Evolutionary conservation across 2,888 invertebrate genomes (phyloP), one percentile per base, ranked within the genome.

Genomic region (Troides aeacus): DNA sequence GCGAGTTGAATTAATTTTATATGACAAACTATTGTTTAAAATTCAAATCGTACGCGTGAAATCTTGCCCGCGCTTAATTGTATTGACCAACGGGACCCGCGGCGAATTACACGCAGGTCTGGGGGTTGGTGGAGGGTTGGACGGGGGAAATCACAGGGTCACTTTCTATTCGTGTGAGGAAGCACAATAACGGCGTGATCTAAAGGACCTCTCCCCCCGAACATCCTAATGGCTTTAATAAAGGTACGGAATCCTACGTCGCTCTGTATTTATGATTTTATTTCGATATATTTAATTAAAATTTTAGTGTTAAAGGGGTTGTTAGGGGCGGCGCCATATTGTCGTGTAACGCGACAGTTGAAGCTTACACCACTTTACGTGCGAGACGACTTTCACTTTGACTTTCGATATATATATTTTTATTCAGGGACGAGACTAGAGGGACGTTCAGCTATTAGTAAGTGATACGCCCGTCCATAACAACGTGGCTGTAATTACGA

Each of bases 1-100:
- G 78, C 77, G 78, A 82, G 86, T 89, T 83, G 88, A 90, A 92
- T 90, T 89, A 88, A 90, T 90, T 92, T 90, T 88, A 89, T 89
- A 88, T 89, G 90, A 90, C 91, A 90, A 92, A 92, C 92, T 92
- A 92, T 90, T 90, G 90, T 89, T 90, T 89, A 90, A 92, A 90
- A 92, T 92, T 92, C 90, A 90, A 89, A 92, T 90, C 85, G 89
- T 88, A 89, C 90, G 89, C 87, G 88, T 86, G 85, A 90, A 91
- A 92, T 92, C 90, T 91, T 90, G 86, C 84, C 80, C 80, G 76
- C 81, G 87, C 89, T 86, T 90, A 90, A 90, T 91, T 89, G 88
- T 90, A 90, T 90, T 91, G 90, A 90, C 90, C 91, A 84, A 85
- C 83, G 81, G 83, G 79, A 76, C 81, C 79, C 80, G 68, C 72